Evolutionary conservation across 2,888 invertebrate genomes (phyloP).

Genomic region (Stenotaenia linearis): DNA sequence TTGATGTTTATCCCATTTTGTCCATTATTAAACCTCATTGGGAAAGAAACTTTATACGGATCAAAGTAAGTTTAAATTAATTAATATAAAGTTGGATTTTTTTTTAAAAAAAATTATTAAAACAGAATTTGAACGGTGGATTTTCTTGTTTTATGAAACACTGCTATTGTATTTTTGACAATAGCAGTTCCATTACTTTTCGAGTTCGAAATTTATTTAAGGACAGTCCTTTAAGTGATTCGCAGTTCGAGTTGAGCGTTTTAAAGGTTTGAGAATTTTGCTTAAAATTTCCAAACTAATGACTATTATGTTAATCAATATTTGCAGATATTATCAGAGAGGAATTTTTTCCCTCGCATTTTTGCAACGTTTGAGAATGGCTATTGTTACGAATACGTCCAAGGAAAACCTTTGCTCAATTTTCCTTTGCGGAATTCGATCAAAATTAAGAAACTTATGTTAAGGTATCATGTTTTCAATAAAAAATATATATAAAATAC

Average conservation of each 20-base stretch:
- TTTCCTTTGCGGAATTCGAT: neutral
- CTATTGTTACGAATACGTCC: neutral
- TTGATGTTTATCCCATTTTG: neutral
- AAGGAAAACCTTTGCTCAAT: neutral
- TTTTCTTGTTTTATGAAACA: neutral
- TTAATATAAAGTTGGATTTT: neutral
- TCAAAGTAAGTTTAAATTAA: neutral
- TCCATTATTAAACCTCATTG: neutral
- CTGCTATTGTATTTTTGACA: neutral
- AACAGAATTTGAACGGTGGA: neutral
- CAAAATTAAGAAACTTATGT: neutral
- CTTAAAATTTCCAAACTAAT: neutral
- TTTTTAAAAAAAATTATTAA: neutral
- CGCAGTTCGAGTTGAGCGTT: neutral
- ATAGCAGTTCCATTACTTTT: neutral
- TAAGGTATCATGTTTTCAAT: neutral
- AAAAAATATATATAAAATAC: neutral
- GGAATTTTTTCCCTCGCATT: neutral
- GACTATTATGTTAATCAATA: neutral
- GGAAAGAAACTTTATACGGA: neutral
- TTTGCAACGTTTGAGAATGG: neutral
- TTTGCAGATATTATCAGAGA: neutral
- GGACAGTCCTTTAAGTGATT: neutral
- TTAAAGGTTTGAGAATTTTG: neutral
- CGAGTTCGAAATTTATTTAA: neutral